Evolutionary conservation across 2,797 vertebrate genomes (phyloP).

Genomic region (Crypturellus tataupa): DNA sequence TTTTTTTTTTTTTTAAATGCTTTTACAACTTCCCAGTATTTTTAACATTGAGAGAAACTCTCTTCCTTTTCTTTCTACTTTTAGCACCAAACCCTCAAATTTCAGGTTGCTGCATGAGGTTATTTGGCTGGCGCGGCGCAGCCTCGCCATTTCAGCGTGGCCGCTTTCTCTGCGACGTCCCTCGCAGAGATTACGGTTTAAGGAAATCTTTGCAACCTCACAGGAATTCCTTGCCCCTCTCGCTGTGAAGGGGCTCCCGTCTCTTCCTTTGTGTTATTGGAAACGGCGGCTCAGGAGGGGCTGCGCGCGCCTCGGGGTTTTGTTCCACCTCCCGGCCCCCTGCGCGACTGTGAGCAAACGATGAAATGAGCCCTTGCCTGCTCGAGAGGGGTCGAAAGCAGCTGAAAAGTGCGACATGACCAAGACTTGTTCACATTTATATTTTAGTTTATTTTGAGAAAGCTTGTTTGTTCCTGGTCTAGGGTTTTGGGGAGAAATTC

Average conservation of each 20-base stretch:
- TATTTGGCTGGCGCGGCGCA: neutral
- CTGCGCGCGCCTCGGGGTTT: neutral
- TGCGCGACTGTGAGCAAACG: neutral
- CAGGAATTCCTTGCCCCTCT: neutral
- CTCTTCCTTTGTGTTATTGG: neutral
- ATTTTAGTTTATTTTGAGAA: neutral
- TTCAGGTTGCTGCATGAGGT: neutral
- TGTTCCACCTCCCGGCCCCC: neutral
- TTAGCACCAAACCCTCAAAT: neutral
- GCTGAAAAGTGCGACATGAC: neutral
- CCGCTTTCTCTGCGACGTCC: rapidly evolving
- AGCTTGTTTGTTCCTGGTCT: rapidly evolving
- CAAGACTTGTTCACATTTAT: neutral
- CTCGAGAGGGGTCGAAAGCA: neutral
- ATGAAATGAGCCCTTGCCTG: neutral
- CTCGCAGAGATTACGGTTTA: neutral
- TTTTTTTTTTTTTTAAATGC: neutral
- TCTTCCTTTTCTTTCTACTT: neutral
- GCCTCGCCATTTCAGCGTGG: neutral
- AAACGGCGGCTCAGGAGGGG: neutral
- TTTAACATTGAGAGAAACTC: constrained; percentile 7
- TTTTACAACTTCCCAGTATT: constrained; percentile 26
- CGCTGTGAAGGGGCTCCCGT: neutral
- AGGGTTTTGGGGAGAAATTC: neutral
- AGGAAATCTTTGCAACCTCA: neutral